Percentiles rank a stretch among this genome's conserved stretches.
Evolutionary conservation across 2,797 vertebrate species (phyloP).

Genomic region (Falco naumanni): DNA sequence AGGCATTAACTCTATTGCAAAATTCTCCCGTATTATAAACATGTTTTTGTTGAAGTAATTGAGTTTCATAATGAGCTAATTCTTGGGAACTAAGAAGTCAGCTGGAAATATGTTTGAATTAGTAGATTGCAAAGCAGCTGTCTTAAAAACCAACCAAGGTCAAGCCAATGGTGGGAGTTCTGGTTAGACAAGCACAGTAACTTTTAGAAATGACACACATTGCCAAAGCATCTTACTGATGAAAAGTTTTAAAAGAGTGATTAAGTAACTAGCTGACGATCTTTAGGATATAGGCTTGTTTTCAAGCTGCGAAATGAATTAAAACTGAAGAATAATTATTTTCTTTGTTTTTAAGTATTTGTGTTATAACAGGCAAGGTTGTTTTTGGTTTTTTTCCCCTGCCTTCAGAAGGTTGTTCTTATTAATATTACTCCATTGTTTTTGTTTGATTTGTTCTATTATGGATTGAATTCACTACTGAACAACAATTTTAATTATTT

Average conservation of each 20-base stretch:
- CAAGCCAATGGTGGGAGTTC: neutral
- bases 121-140: neutral
- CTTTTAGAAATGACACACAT: neutral
- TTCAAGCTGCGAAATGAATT: neutral
- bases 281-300: neutral
- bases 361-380: neutral
- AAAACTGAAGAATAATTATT: neutral
- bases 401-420: neutral
- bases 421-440: neutral
- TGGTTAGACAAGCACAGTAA: neutral
- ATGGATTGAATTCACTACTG: neutral
- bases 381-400: neutral
- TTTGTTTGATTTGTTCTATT: slow-evolving; percentile 2
- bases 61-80: neutral
- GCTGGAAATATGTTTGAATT: neutral
- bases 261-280: neutral
- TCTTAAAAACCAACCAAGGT: neutral
- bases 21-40: neutral
- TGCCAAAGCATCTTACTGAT: neutral
- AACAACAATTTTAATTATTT: slow-evolving; percentile 20
- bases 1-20: neutral
- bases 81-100: neutral
- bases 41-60: neutral
- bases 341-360: neutral
- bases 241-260: neutral